phyloP scores from a whole-genome alignment of 2,797 vertebrate genomes.

The Molossus molossus region DNA sequence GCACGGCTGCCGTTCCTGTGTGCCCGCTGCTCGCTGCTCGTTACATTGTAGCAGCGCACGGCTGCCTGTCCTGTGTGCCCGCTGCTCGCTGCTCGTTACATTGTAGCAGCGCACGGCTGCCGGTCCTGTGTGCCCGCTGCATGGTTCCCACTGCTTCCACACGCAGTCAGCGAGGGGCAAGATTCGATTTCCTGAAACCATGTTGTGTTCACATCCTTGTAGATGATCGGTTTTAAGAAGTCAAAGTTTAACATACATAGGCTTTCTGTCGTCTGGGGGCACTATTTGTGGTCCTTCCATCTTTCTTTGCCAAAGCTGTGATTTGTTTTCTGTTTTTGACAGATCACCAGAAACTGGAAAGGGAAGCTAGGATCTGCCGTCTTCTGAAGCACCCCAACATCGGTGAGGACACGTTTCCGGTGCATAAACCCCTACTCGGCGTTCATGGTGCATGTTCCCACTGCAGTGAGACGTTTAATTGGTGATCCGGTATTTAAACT shows the following conservation, averaged over 20 bases:
- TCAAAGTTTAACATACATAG: neutral
- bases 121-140: too few relatives aligned
- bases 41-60: neutral
- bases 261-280: neutral
- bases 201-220: neutral
- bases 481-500: neutral
- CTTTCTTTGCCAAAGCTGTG: constrained; percentile 54
- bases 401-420: constrained; percentile 89
- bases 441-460: neutral
- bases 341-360: constrained; percentile 99
- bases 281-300: neutral
- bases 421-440: too few relatives aligned
- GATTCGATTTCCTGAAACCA: neutral
- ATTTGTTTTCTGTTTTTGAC: constrained; percentile 74
- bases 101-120: neutral
- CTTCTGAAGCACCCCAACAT: constrained; percentile 98
- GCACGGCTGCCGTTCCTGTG: rapidly evolving
- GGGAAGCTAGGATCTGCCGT: constrained; percentile 98
- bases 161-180: neutral
- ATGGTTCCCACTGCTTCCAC: neutral
- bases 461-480: constrained; percentile 1
- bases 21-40: neutral
- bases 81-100: neutral
- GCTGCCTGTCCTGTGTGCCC: rapidly evolving
- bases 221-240: constrained; percentile 11